Evolutionary conservation across 2,113 vertebrate species (phyloP), one percentile per base, ranked within the genome.

Genomic region (Narcine bancroftii): DNA sequence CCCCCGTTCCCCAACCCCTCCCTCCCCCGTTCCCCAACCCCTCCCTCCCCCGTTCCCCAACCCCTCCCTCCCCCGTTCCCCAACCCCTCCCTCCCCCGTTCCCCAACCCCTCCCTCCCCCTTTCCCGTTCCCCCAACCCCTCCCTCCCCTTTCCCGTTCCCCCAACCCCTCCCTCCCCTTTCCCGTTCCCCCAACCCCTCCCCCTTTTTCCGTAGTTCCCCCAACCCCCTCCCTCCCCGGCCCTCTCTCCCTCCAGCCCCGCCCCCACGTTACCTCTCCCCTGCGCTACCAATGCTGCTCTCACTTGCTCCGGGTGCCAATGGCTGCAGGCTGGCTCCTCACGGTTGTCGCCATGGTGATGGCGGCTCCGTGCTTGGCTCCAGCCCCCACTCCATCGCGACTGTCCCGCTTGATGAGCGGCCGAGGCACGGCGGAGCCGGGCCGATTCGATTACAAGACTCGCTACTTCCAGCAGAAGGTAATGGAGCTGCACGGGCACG

Each of bases 391-490:
- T 3, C 13, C 15, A 53, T 24, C 33, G 13, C 47, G 29, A 9
- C 10, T 1, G 10, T n/a, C 29, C 13, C 47, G 11, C 47, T 4
- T 26, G 10, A 1, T 9, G 47, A 15, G 11, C 36, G 45, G 10
- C 29, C 79, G n/a, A n/a, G n/a, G 1, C 26, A 33, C 29, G 50
- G 29, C 10, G 15, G 53, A 29, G 15, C 15, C 47, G 26, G 26
- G 3, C 0, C 79, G 24, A 53, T 87, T 87, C 19, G 33, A 87
- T 60, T 87, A 87, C 56, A 15, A 87, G 50, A 87, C 81, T 0
- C 81, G 81, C 53, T 87, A 87, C n/a, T 87, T 63, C 81, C 17
- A 21, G 53, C 81, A 87, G 81, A 87, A 87, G 81, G 81, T 87
- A 7, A 36, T 50, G n/a, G 33, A 6, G 53, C 4, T 7, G 1